These are phyloP conservation scores for Myotis yumanensis DNA, from an alignment of 2,113 vertebrate genomes.

Conservation along the genomic window DNA sequence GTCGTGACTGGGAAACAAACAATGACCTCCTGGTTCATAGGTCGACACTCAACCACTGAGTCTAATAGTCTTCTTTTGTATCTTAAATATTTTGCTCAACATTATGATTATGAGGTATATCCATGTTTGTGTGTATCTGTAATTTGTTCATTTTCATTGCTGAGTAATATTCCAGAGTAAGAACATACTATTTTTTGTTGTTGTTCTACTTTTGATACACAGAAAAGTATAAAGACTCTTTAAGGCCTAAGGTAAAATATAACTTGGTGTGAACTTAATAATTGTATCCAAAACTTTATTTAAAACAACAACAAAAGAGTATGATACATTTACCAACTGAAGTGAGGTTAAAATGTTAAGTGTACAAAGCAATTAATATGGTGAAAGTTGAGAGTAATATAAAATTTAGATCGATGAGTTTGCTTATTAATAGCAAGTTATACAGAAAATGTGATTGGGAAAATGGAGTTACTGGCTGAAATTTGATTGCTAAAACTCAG, in stretches of 20 bases:
- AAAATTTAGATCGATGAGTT: not conserved
- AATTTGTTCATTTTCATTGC: not conserved
- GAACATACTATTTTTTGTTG: not conserved
- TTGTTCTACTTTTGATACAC: not conserved
- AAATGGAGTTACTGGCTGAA: not conserved
- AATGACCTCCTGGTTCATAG: too few relatives aligned
- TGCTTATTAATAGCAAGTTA: not conserved
- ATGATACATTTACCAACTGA: not conserved
- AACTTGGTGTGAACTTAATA: not conserved
- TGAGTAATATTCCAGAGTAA: not conserved
- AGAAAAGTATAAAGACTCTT: not conserved
- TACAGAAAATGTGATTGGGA: not conserved
- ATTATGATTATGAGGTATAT: not conserved
- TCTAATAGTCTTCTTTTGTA: not conserved
- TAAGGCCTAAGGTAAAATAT: not conserved
- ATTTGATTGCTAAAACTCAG: not conserved
- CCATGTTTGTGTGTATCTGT: not conserved
- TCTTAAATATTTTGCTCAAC: not conserved
- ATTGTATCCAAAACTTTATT: not conserved
- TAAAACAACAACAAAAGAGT: not conserved
- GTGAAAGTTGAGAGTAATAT: not conserved
- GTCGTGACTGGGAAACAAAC: too few relatives aligned
- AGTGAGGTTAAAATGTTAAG: not conserved
- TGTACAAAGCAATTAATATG: not conserved
- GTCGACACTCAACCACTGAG: too few relatives aligned